Conservation (phyloP, 2,888 invertebrate genomes). For the Aleiodes leptofemur region DNA sequence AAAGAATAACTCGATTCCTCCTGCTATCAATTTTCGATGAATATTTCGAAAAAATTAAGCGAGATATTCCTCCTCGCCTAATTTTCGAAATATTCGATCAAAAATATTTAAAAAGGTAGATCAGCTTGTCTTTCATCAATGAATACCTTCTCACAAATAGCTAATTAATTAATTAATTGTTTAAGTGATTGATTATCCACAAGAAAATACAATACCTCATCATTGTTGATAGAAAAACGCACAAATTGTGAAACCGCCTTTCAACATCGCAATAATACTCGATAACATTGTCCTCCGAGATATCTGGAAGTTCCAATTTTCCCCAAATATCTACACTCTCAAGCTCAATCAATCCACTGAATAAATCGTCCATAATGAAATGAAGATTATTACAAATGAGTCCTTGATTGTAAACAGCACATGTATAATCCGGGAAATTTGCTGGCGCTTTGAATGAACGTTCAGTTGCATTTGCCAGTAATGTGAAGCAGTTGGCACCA, state of each 20-base stretch:
- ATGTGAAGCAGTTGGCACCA: slow-evolving; percentile 67
- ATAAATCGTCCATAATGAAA: slow-evolving; percentile 66
- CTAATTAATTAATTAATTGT: too few relatives aligned
- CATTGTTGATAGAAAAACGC: slow-evolving; percentile 65
- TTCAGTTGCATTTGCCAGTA: slow-evolving; percentile 65
- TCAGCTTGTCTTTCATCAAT: too few relatives aligned
- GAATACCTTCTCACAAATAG: too few relatives aligned
- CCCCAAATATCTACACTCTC: slow-evolving; percentile 58
- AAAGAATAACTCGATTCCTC: too few relatives aligned
- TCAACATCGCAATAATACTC: slow-evolving; percentile 63
- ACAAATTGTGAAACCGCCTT: slow-evolving; percentile 67
- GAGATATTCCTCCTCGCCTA: too few relatives aligned
- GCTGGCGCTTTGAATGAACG: slow-evolving; percentile 65
- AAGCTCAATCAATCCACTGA: slow-evolving; percentile 62
- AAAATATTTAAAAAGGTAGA: too few relatives aligned
- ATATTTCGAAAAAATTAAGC: too few relatives aligned
- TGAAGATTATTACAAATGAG: slow-evolving; percentile 69
- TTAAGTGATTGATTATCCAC: not conserved
- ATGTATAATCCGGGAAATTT: slow-evolving; percentile 57
- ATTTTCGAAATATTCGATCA: too few relatives aligned
- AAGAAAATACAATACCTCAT: slow-evolving; percentile 56
- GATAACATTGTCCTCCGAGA: slow-evolving; percentile 63
- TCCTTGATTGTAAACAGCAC: slow-evolving; percentile 62
- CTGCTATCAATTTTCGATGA: too few relatives aligned
- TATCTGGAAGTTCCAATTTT: slow-evolving; percentile 62